Evolutionary conservation across 2,888 invertebrate species (phyloP).

Genomic region (Apodemia duryi): DNA sequence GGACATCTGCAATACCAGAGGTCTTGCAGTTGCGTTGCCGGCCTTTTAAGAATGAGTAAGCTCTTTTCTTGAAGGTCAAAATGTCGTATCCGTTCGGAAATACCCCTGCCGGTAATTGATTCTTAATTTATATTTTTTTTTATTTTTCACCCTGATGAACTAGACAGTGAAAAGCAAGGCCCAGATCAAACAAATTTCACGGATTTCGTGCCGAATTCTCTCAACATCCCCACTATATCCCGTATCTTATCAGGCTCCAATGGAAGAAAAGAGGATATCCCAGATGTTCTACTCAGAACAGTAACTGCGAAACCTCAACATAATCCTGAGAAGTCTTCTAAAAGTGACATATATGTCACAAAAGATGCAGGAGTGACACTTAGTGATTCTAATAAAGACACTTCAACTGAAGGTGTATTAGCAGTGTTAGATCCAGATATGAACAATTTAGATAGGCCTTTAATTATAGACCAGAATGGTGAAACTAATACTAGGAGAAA

Average conservation of each 20-base stretch:
- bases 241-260: conserved; percentile 92
- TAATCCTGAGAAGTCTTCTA: conserved; percentile 63
- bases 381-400: conserved; percentile 61
- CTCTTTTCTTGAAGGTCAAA: no score
- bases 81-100: no score
- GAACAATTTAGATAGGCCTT: conserved; percentile 73
- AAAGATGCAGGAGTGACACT: conserved; percentile 70
- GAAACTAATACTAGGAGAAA: conserved; percentile 74
- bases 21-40: no score
- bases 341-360: conserved; percentile 62
- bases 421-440: conserved; percentile 74
- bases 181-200: conserved; percentile 75
- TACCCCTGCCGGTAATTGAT: background rate
- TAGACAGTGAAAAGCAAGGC: conserved; percentile 64
- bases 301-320: conserved; percentile 81
- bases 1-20: no score
- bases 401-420: conserved; percentile 70
- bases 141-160: conserved; percentile 62
- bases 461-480: conserved; percentile 69
- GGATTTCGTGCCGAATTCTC: conserved; percentile 83
- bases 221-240: conserved; percentile 90
- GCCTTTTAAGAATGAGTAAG: no score
- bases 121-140: background rate
- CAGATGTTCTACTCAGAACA: conserved; percentile 85
- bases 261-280: conserved; percentile 89